phyloP scores from a whole-genome alignment of 2,797 vertebrate species.

The Cheirogaleus major region DNA sequence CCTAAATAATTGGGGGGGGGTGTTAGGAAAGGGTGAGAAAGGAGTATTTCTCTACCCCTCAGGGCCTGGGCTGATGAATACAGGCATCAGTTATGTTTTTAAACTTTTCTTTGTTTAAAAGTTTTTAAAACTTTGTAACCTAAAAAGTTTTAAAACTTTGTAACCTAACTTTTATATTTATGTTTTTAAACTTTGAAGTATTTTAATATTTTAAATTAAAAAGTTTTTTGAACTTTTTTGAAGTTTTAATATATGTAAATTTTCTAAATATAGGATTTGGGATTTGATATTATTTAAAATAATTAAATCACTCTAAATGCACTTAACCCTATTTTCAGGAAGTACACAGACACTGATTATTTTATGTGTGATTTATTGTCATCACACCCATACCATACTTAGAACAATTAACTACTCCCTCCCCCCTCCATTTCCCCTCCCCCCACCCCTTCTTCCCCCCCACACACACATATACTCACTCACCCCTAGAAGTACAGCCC shows the following conservation, averaged over 20 bases:
- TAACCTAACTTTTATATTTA: not conserved
- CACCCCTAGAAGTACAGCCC: too few relatives aligned
- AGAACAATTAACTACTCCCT: too few relatives aligned
- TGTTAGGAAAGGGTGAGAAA: not conserved
- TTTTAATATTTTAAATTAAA: not conserved
- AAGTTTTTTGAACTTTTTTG: not conserved
- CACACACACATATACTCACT: too few relatives aligned
- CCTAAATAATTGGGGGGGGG: not conserved
- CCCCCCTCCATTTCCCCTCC: not conserved
- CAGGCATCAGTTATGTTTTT: not conserved
- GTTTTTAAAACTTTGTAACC: not conserved
- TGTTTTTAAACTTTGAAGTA: not conserved
- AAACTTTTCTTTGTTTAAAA: not conserved
- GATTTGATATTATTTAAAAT: conserved; percentile 15
- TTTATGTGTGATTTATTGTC: not conserved
- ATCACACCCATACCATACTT: not conserved
- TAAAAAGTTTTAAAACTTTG: not conserved
- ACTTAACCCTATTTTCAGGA: conserved; percentile 39
- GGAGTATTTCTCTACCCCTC: not conserved
- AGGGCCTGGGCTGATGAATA: not conserved
- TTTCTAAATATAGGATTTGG: conserved; percentile 16
- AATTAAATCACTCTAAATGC: conserved; percentile 36
- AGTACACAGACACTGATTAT: not conserved
- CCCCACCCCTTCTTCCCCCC: too few relatives aligned
- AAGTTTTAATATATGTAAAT: not conserved